Base-by-base conservation (phyloP, 2,113 vertebrate species). In the Prietella phreatophila region DNA sequence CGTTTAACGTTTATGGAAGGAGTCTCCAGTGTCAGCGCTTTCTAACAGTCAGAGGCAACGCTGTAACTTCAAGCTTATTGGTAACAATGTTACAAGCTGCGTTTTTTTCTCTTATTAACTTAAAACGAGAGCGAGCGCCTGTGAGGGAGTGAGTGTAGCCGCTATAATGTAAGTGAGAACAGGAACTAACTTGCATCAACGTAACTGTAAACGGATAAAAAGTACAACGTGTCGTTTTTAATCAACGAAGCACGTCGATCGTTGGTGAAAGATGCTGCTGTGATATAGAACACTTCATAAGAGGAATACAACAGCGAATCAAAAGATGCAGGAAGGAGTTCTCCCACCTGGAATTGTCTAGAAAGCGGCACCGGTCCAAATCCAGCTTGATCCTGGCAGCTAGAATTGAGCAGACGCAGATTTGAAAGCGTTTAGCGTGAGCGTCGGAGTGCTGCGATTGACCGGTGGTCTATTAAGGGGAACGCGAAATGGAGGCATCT, bases 391-490 rank as follows among this genome's bases (percentile, higher is more conserved):
- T 22, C 39, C 56, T 87, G 87, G 19, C 87, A 88, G 47, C 71
- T 53, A 19, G 27, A 9, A 67, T 33, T 36, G 27, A 78, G 30
- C 79, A 78, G 78, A 84, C 55, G 42, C 47, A 27, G 58, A 84
- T 88, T 36, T n/a, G 71, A 78, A 78, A 84, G 60, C 17, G 47
- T 55, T 81, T 87, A 56, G 88, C 85, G 79, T 53, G 27, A 27
- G 78, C n/a, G 30, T 36, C 27, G 15, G 30, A 73, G 14, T 84
- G 88, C 15, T 60, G 53, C 55, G 58, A 87, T 76, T 53, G 79
- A 83, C 75, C 27, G 39, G 69, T 60, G 56, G 84, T 86, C 56
- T 90, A 81, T 88, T 86, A 88, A 89, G 65, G 53, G n/a, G 47
- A 67, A 17, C 22, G 30, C 20, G 73, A 67, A 33, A 76, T 83